Evolutionary conservation across 64 coral and sea anemone genomes (phyloP).

Genomic region (Stichodactyla mertensii): DNA sequence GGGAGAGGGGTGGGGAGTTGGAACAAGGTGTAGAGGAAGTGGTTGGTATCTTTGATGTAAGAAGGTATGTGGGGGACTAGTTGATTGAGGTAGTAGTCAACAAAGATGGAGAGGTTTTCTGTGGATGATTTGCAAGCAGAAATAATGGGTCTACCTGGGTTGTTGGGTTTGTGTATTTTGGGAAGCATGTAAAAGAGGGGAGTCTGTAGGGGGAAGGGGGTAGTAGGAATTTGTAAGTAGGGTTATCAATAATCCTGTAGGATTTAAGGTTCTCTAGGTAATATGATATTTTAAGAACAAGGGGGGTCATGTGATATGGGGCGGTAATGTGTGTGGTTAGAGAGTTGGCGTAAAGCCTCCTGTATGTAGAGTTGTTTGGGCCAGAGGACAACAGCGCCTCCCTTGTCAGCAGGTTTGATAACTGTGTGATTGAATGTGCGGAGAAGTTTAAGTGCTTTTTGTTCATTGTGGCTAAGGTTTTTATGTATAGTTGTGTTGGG

Average conservation of each 20-base stretch:
- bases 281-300: not conserved
- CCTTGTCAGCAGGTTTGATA: slow-evolving; percentile 50
- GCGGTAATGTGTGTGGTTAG: slow-evolving; percentile 5
- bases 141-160: slow-evolving; percentile 34
- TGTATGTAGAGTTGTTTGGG: slow-evolving; percentile 2
- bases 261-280: slow-evolving; percentile 10
- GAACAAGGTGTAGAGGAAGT: slow-evolving; percentile 15
- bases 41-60: slow-evolving; percentile 1
- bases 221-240: slow-evolving; percentile 21
- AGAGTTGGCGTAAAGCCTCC: slow-evolving; percentile 20
- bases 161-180: too few species aligned
- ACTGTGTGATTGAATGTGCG: not conserved
- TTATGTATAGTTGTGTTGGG: not conserved
- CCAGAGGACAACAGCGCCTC: slow-evolving; percentile 26
- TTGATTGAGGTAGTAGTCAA: slow-evolving; percentile 40
- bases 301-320: not conserved
- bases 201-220: not conserved
- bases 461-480: not conserved
- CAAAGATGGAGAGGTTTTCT: slow-evolving; percentile 23
- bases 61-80: slow-evolving; percentile 23
- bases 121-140: slow-evolving; percentile 42
- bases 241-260: not conserved
- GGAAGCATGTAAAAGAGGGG: too few species aligned
- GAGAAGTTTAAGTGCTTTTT: slow-evolving; percentile 15
- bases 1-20: not conserved